Conservation (phyloP, 2,797 vertebrate genomes). For the Gallinago stenura region DNA sequence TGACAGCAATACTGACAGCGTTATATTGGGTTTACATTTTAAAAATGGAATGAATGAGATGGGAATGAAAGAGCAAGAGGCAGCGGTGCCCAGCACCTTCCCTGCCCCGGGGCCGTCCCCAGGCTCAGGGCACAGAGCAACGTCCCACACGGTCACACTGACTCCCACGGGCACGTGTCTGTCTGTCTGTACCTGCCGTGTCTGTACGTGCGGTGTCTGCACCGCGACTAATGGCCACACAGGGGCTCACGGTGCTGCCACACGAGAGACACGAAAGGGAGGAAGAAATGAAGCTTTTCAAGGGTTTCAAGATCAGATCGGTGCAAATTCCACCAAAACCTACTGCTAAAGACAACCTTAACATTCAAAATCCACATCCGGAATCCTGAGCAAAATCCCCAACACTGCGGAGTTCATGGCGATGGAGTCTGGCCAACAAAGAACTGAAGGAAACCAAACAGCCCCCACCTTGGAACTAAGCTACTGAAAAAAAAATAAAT, state of each 20-base stretch:
- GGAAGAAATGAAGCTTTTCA: not conserved
- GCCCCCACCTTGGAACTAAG: not conserved
- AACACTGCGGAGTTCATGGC: fast-evolving
- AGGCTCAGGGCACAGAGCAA: not conserved
- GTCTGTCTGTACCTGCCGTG: fast-evolving
- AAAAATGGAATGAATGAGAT: not conserved
- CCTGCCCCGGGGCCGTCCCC: not conserved
- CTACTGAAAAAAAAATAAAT: not conserved
- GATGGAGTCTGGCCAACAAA: not conserved
- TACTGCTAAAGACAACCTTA: not conserved
- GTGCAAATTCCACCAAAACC: not conserved
- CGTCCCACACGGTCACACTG: fast-evolving
- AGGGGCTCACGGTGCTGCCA: not conserved
- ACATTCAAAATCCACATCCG: fast-evolving
- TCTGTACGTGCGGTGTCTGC: fast-evolving
- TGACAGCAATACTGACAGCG: not conserved
- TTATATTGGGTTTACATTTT: not conserved
- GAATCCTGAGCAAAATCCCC: not conserved
- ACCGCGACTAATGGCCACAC: not conserved
- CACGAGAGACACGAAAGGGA: not conserved
- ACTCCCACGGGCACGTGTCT: fast-evolving
- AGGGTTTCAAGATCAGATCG: not conserved
- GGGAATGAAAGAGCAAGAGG: not conserved
- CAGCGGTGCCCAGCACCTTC: not conserved
- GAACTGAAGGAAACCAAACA: not conserved